Evolutionary conservation across 2,113 vertebrate genomes (phyloP).

Genomic region (Gambusia affinis): DNA sequence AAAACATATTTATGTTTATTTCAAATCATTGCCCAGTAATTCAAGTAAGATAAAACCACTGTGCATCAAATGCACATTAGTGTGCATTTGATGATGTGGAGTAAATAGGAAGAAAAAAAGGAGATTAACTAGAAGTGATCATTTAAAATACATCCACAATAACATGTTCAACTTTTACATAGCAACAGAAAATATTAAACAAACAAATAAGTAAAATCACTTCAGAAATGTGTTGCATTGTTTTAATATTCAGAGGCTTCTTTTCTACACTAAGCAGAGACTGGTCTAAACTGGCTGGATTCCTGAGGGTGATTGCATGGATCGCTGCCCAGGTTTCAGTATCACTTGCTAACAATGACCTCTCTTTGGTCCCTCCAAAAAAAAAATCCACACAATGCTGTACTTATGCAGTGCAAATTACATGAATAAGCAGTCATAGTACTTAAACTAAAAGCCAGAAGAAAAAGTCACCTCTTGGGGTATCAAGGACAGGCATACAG

Average conservation of each 20-base stretch:
- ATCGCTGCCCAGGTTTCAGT: slow-evolving; percentile 64
- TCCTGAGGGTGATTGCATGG: slow-evolving; percentile 42
- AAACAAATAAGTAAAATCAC: background rate
- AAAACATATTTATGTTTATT: too few species aligned
- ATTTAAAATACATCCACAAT: background rate
- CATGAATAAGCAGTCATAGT: background rate
- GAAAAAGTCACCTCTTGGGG: background rate
- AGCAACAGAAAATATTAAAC: background rate
- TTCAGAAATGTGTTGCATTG: background rate
- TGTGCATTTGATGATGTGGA: background rate
- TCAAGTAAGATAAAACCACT: too few species aligned
- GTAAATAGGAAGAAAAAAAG: background rate
- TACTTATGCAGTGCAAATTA: background rate
- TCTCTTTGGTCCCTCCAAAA: slow-evolving; percentile 30
- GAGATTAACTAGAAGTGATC: background rate
- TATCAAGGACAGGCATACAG: background rate
- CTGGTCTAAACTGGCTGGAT: slow-evolving; percentile 30
- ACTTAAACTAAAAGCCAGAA: slow-evolving; percentile 1
- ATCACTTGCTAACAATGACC: slow-evolving; percentile 47
- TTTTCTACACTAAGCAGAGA: slow-evolving; percentile 33
- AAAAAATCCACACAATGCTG: slow-evolving; percentile 12
- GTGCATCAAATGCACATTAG: too few species aligned
- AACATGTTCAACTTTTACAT: background rate
- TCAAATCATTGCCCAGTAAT: too few species aligned
- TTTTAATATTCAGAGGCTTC: background rate